phyloP scores from a whole-genome alignment of 1,140 invertebrate species.

The Heliconius hermathena region DNA sequence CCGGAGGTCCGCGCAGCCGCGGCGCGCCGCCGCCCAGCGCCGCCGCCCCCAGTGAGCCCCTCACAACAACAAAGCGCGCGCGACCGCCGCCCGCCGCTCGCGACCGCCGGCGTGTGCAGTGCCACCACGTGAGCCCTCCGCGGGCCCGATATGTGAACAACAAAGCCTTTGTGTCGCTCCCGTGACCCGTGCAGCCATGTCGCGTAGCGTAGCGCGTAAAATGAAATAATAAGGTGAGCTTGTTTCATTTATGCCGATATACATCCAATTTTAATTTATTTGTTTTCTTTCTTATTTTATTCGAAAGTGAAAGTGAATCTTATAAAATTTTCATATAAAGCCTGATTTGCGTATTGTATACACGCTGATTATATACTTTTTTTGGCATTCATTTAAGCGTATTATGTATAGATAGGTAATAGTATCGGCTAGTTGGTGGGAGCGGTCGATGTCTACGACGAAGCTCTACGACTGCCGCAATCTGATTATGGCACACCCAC shows the following conservation, averaged over 20 bases:
- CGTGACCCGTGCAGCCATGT: constrained; percentile 51
- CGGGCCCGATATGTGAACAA: constrained; percentile 64
- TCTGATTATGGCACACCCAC: constrained; percentile 79
- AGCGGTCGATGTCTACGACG: constrained; percentile 68
- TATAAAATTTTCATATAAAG: neutral
- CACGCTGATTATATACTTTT: neutral
- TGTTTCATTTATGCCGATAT: constrained; percentile 8
- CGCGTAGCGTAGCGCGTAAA: constrained; percentile 55
- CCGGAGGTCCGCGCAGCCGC: constrained; percentile 59
- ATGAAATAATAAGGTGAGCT: constrained; percentile 77
- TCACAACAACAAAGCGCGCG: constrained; percentile 71
- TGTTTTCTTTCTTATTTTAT: neutral
- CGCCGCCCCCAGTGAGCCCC: constrained; percentile 50
- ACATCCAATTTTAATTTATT: neutral
- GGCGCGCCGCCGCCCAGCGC: constrained; percentile 49
- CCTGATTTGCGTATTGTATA: neutral
- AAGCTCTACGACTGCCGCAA: constrained; percentile 78
- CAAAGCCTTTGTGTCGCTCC: constrained; percentile 53
- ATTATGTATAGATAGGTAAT: constrained; percentile 31
- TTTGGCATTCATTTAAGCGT: constrained; percentile 28
- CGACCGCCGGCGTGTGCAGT: constrained; percentile 56
- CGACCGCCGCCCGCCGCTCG: constrained; percentile 41
- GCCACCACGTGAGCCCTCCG: constrained; percentile 54
- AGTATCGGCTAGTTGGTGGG: constrained; percentile 48
- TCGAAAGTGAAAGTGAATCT: neutral